These are phyloP conservation scores for Styela plicata DNA, from an alignment of 23 tunicate genomes.

Conservation along the genomic window DNA sequence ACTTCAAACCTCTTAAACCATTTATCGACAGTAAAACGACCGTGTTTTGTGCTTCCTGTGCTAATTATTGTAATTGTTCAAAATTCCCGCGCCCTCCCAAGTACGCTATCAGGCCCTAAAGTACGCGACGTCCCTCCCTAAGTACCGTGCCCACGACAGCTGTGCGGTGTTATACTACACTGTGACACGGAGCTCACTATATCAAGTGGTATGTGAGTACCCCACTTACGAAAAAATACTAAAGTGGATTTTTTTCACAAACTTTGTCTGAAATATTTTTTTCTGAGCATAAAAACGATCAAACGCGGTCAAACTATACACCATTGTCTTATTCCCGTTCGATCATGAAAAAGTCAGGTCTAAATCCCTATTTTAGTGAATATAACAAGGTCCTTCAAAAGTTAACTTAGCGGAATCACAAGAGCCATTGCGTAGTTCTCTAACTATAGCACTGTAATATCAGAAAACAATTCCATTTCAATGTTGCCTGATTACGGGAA, in stretches of 20 bases:
- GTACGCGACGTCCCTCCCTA: neutral
- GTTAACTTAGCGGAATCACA: neutral
- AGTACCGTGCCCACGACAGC: conserved; percentile 28
- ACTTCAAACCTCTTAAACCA: neutral
- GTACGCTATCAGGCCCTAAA: conserved; percentile 3
- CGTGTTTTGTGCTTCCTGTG: conserved; percentile 13
- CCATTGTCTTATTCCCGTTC: too few relatives aligned
- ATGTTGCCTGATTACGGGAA: neutral
- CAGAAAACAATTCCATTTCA: neutral
- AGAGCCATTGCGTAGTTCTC: neutral
- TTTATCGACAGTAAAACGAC: conserved; percentile 19
- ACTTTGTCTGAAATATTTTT: too few relatives aligned
- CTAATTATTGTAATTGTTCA: conserved; percentile 29
- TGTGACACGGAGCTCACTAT: neutral
- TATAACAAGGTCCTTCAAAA: neutral
- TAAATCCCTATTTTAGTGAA: neutral
- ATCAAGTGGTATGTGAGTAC: neutral
- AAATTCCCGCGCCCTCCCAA: neutral
- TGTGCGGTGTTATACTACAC: conserved; percentile 1
- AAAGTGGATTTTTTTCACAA: neutral
- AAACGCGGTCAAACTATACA: too few relatives aligned
- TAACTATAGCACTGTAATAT: neutral
- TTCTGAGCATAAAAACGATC: too few relatives aligned
- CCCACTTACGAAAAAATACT: neutral
- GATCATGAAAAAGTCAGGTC: too few relatives aligned